Evolutionary conservation across 2,797 vertebrate species (phyloP), one percentile per base, ranked within the genome.

Genomic region (Euthynnus affinis): DNA sequence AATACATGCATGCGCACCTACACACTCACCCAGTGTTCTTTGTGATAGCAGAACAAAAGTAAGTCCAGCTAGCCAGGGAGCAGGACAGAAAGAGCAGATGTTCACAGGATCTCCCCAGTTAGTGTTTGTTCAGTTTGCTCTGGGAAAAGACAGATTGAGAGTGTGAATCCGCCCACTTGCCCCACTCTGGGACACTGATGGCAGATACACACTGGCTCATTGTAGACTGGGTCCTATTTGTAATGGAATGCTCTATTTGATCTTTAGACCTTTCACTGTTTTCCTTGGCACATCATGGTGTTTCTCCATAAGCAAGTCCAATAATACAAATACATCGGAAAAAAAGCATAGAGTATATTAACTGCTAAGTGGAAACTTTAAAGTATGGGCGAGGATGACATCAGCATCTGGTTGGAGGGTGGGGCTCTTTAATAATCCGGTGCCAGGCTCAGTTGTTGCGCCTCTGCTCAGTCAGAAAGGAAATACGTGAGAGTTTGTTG

Each of bases 81-180:
- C 46, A 49, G 18, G 46, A 8, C 46, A 49, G 18, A 49, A 1
- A 10, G 53, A 87, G 76, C 94, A 92, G 92, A 93, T 94, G 92
- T 93, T 88, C 78, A 18, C 51, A 4, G 88, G 92, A 93, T 91
- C 92, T 94, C 92, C 94, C 81, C 23, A 75, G 42, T 55, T 58
- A 56, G 44, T 90, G 87, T 92, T 93, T 91, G 83, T 82, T 90
- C 89, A 89, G 82, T 83, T 81, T 62, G 71, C 87, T 79, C 48
- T 82, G 72, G 84, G 84, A 89, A 89, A 81, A 83, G 62, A 72
- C 53, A 42, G 74, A 83, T 55, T n/a, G n/a, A 76, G 81, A 80
- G 75, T 71, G 71, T 17, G 84, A 83, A 74, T 82, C 88, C 82
- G n/a, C 85, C 87, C 87, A 82, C 75, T 77, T 52, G 78, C 23